Conservation (phyloP, 2,113 vertebrate genomes). For the Lethenteron reissneri region DNA sequence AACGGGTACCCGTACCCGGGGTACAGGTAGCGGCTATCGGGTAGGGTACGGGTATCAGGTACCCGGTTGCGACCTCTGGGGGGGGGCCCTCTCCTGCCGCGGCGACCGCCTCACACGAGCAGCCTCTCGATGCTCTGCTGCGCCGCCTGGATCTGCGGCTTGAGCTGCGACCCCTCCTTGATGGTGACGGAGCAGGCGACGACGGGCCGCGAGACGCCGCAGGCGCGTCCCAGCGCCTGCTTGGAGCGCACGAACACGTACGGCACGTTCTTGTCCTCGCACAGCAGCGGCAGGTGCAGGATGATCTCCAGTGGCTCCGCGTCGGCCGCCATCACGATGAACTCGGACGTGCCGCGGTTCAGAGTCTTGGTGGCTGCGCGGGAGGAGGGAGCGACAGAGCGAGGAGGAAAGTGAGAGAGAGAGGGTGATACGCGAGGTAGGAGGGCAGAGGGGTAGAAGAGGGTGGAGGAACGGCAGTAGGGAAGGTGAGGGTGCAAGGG, state of each 20-base stretch:
- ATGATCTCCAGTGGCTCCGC: constrained; percentile 89
- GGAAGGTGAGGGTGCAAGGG: too few species aligned
- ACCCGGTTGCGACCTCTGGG: too few species aligned
- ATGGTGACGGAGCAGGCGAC: constrained; percentile 86
- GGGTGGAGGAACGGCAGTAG: too few species aligned
- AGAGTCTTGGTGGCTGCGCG: constrained; percentile 80
- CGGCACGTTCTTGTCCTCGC: constrained; percentile 88
- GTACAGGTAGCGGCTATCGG: too few species aligned
- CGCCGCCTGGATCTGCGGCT: constrained; percentile 84
- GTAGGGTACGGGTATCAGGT: too few species aligned
- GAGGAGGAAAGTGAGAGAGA: not conserved
- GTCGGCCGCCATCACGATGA: constrained; percentile 93
- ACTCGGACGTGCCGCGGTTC: constrained; percentile 83
- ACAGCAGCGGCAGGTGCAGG: constrained; percentile 70
- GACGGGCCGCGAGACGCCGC: constrained; percentile 73
- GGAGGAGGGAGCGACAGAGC: constrained; percentile 1
- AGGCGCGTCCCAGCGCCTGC: constrained; percentile 72
- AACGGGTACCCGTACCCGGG: too few species aligned
- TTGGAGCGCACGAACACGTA: constrained; percentile 93
- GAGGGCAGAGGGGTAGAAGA: too few species aligned
- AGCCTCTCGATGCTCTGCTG: constrained; percentile 87
- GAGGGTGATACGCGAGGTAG: not conserved
- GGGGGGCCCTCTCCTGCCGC: too few species aligned
- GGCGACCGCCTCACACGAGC: constrained; percentile 33
- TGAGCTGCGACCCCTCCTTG: constrained; percentile 87